Evolutionary conservation across 2,888 invertebrate species (phyloP), one percentile per base, ranked within the genome.

Genomic region (Chymomyza amoena): DNA sequence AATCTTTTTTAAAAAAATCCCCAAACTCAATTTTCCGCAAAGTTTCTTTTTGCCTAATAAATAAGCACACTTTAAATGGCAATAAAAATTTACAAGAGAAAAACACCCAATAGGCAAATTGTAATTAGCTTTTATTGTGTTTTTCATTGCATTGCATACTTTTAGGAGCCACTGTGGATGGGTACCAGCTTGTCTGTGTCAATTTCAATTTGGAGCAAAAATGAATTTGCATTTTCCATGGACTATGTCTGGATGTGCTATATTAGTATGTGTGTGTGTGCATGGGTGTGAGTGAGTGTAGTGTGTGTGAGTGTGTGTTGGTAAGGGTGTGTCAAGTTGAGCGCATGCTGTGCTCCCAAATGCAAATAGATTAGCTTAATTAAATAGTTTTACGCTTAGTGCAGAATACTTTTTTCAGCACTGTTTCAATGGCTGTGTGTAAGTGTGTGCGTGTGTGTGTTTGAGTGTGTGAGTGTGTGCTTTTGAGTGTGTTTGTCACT

Each of bases 281-380:
- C 2, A 7, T 59, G 25, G 6, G 25, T 36, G 25, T 28, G n/a
- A 16, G 9, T 28, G n/a, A 16, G 25, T 20, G n/a, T 39, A 6
- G 6, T 45, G 7, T 36, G 57, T 54, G 50, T 61, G 66, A 13
- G 64, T 57, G 18, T 66, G 64, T 50, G 64, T 68, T 25, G 39
- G 54, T 57, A 16, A 9, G 36, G 39, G 39, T 45, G 39, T 54
- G 45, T 36, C 52, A 52, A n/a, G 39, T 13, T 45, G 45, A 28
- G 56, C 16, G 69, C 15, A 66, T 65, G 50, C 39, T 28, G 25
- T 51, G 66, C 66, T 65, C 62, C 50, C 72, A 77, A 64, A 74
- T 79, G 78, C 74, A 79, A 80, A 83, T 76, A 82, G 81, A 81
- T 81, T 83, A 81, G 83, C 77, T 81, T 81, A 81, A 81, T 83